phyloP scores from a whole-genome alignment of 1,140 invertebrate genomes.

The Hyles euphorbiae region DNA sequence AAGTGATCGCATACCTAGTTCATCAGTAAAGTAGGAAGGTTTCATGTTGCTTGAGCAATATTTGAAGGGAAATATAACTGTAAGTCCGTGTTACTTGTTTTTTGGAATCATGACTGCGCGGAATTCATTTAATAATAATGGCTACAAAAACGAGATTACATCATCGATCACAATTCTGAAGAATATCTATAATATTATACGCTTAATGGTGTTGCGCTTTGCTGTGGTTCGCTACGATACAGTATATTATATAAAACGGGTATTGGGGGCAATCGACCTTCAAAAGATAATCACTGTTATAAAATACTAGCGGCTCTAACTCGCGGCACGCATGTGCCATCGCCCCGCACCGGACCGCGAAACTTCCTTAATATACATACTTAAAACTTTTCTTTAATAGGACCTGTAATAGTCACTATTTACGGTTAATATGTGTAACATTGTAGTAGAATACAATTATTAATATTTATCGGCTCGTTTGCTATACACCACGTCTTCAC shows the following conservation, averaged over 20 bases:
- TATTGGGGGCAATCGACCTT: constrained; percentile 9
- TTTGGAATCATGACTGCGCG: background rate
- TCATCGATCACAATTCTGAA: constrained; percentile 8
- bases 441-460: too few species aligned
- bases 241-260: constrained; percentile 19
- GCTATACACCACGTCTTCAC: too few species aligned
- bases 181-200: constrained; percentile 2
- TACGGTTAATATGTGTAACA: too few species aligned
- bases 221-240: background rate
- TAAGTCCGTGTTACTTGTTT: background rate
- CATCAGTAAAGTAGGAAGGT: too few species aligned
- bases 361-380: too few species aligned
- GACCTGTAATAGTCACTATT: too few species aligned
- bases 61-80: background rate
- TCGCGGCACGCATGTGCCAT: too few species aligned
- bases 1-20: too few species aligned
- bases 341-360: too few species aligned
- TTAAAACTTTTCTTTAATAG: too few species aligned
- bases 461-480: too few species aligned
- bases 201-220: background rate
- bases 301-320: background rate
- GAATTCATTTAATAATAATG: background rate
- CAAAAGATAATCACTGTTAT: background rate
- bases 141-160: constrained; percentile 12
- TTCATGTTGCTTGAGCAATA: background rate